Conservation (phyloP, 2,113 vertebrate species). For the Gymnobelideus leadbeateri region DNA sequence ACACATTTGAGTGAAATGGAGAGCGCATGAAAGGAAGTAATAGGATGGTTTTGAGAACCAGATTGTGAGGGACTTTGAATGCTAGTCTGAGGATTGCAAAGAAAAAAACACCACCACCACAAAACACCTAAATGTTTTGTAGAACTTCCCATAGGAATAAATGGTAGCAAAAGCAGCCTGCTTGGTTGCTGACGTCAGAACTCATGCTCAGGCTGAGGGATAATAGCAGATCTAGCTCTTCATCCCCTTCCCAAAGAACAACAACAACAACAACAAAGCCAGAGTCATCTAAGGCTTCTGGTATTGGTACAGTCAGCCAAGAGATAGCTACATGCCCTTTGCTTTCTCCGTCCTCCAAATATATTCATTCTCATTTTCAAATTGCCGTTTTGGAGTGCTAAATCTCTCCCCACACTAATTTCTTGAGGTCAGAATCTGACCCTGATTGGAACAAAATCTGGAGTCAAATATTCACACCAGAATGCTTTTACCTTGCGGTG, state of each 20-base stretch:
- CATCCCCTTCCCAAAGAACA: conserved; percentile 69
- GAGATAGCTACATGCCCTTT: conserved; percentile 74
- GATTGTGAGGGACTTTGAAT: neutral
- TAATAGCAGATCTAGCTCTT: conserved; percentile 51
- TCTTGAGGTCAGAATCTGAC: conserved; percentile 92
- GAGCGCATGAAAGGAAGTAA: neutral
- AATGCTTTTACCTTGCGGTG: conserved; percentile 90
- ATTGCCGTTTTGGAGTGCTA: conserved; percentile 93
- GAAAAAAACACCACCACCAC: neutral
- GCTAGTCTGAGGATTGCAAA: neutral
- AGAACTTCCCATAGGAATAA: conserved; percentile 74
- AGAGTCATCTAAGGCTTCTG: conserved; percentile 74
- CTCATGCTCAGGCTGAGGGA: conserved; percentile 68
- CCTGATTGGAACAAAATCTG: conserved; percentile 91
- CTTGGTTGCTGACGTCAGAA: conserved; percentile 41
- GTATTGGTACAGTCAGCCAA: conserved; percentile 70
- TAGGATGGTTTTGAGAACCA: neutral
- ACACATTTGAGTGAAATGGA: neutral
- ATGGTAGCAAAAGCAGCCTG: conserved; percentile 58
- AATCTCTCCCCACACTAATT: conserved; percentile 95
- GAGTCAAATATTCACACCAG: conserved; percentile 93
- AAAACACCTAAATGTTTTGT: conserved; percentile 53
- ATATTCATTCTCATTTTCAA: conserved; percentile 93
- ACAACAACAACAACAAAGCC: conserved; percentile 50
- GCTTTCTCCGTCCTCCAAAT: conserved; percentile 84